Evolutionary conservation across 2,888 invertebrate species (phyloP), one percentile per base, ranked within the genome.

Genomic region (Ophraella communa): DNA sequence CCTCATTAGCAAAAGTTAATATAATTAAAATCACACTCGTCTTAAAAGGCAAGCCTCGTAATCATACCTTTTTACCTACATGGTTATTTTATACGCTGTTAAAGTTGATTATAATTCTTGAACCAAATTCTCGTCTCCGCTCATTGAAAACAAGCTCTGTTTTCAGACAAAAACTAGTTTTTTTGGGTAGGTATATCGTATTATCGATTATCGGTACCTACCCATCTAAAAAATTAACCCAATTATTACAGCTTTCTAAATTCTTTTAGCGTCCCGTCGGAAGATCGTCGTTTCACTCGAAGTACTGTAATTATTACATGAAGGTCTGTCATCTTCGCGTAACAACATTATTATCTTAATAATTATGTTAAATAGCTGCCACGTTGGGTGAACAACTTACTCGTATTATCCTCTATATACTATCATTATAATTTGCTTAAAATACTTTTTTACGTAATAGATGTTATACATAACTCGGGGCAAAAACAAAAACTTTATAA

Each of bases 191-290:
- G 7, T n/a, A 7, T 24, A 4, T 17, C 24, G 23, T 23, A 23
- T 47, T 11, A 47, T 1, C 14, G 49, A 27, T 24, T n/a, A n/a
- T n/a, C n/a, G n/a, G n/a, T n/a, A n/a, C n/a, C n/a, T n/a, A 20
- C 4, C 8, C 21, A 14, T 27, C 14, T 10, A 51, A 24, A 23
- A 14, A 10, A 51, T 51, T 4, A 27, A 24, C 49, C 24, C 3
- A 23, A 23, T 49, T n/a, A 14, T 49, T 51, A 17, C 27, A 24
- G 17, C 49, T 51, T 51, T 51, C 49, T 51, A 51, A 51, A 51
- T 51, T 51, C 49, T 51, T 51, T 17, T 10, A 27, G 27, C 17
- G 49, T 51, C 49, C 27, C 27, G 49, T 51, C 49, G 49, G n/a
- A 51, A n/a, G 49, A 51, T 17, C 24, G 45, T 45, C 45, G 21